Evolutionary conservation across 37 sponge, comb jelly and placozoan species (phyloP), one percentile per base, ranked within the genome.

Genomic region (Lycopodina hypogea): DNA sequence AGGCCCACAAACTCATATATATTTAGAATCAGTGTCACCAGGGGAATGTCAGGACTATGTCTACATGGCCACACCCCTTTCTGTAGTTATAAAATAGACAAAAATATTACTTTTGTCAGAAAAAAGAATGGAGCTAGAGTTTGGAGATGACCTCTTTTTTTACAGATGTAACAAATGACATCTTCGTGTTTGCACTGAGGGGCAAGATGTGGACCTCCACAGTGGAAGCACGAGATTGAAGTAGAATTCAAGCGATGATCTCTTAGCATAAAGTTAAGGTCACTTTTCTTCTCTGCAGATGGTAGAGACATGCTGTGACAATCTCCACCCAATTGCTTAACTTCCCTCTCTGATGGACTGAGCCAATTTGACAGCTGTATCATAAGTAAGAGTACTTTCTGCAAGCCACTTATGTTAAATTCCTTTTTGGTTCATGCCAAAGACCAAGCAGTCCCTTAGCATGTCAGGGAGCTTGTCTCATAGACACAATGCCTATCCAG

Each of bases 381-480:
- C 63, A 34, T 78, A 78, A 0, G 80, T 79, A 0, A 86, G 57
- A 3, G 71, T 69, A 0, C 57, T 8, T 35, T 86, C 80, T 0
- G 68, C 39, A 26, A 86, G 86, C 55, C 79, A 63, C 11, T 75
- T 65, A 2, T 50, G 80, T 33, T 79, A 75, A 0, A 72, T 67
- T 15, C 76, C 33, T 22, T 51, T 29, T 32, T 79, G 61, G 34
- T 51, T 32, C 11, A 79, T 28, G 3, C 86, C 80, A 37, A 80
- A 79, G 22, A 79, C 80, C 21, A 86, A 42, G 14, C 86, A 23
- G 45, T 86, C 86, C 15, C 86, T 56, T 14, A 86, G 80, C 86
- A 86, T 86, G 17, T 79, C 80, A n/a, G 58, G 35, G 0, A 86
- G 75, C 24, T 33, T 66, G 34, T 30, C 75, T 8, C 62, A 35